Evolutionary conservation across 1,140 invertebrate genomes (phyloP), one percentile per base, ranked within the genome.

Genomic region (Leguminivora glycinivorella): DNA sequence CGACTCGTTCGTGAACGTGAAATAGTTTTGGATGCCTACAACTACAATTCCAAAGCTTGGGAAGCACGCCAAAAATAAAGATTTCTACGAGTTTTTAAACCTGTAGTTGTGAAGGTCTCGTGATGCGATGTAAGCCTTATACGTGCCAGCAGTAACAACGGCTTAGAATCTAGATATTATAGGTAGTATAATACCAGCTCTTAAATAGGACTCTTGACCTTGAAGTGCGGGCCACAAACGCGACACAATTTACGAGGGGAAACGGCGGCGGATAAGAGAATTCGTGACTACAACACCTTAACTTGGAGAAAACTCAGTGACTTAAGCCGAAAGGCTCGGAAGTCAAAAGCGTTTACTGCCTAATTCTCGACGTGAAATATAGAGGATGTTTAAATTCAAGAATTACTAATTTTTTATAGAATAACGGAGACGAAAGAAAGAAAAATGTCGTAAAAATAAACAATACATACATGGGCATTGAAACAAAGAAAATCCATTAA

Each of bases 191-290:
- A 70, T 56, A 58, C 22, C 22, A 68, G 25, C 34, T 63, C 56
- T 63, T 60, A 56, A 67, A 68, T 60, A 56, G 29, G 52, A 52
- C 17, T 25, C 71, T 40, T 72, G 71, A 71, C 71, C 74, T 74
- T 58, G 70, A 24, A 56, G 38, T 31, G 68, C 19, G 63, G 29
- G 24, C 19, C 67, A 68, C 60, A 75, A 75, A 73, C 63, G 38
- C 67, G 67, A 69, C 58, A 69, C 56, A 72, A 71, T 70, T 76
- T 56, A 68, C 68, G 38, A 70, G 58, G 56, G 29, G 56, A 56
- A 70, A 68, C 17, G 40, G 31, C 17, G 56, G 68, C 17, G 68
- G 56, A 70, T 58, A 58, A 60, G 68, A 56, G 60, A 70, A 63
- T 63, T 63, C 58, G 58, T 63, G 58, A 63, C 58, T 63, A 9